Evolutionary conservation across 2,888 invertebrate genomes (phyloP).

Genomic region (Pyrocoelia pectoralis): DNA sequence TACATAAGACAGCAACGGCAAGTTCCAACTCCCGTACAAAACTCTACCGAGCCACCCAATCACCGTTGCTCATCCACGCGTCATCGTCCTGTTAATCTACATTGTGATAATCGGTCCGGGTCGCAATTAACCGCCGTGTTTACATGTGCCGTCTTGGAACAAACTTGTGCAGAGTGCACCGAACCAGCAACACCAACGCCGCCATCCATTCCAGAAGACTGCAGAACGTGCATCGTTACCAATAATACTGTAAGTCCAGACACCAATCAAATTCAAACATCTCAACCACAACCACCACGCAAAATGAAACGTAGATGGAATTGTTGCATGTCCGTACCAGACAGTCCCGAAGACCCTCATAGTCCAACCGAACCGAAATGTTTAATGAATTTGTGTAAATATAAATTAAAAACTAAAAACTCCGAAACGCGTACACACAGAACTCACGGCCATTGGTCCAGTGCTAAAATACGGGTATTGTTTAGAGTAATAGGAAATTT

Average conservation of each 20-base stretch:
- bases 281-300: slow-evolving; percentile 42
- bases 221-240: slow-evolving; percentile 51
- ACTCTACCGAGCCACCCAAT: slow-evolving; percentile 12
- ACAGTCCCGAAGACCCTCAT: slow-evolving; percentile 66
- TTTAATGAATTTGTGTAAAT: slow-evolving; percentile 55
- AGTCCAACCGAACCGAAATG: slow-evolving; percentile 59
- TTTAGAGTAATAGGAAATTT: slow-evolving; percentile 55
- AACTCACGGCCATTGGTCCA: slow-evolving; percentile 57
- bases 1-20: slow-evolving; percentile 72
- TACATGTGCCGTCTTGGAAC: slow-evolving; percentile 64
- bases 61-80: slow-evolving; percentile 32
- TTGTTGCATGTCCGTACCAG: slow-evolving; percentile 66
- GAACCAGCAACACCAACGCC: slow-evolving; percentile 61
- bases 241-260: slow-evolving; percentile 52
- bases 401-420: slow-evolving; percentile 49
- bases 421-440: slow-evolving; percentile 50
- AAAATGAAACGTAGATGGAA: slow-evolving; percentile 65
- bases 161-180: slow-evolving; percentile 55
- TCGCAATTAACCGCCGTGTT: slow-evolving; percentile 51
- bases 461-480: slow-evolving; percentile 57
- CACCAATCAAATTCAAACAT: slow-evolving; percentile 24
- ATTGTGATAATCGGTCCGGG: slow-evolving; percentile 57
- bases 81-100: slow-evolving; percentile 55
- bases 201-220: slow-evolving; percentile 57
- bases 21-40: slow-evolving; percentile 43